A percentile compares a stretch with the other conserved stretches of the same genome.
These are phyloP conservation scores for Silvanus unidentatus DNA, from an alignment of 2,888 invertebrate species.

Conservation along the genomic window DNA sequence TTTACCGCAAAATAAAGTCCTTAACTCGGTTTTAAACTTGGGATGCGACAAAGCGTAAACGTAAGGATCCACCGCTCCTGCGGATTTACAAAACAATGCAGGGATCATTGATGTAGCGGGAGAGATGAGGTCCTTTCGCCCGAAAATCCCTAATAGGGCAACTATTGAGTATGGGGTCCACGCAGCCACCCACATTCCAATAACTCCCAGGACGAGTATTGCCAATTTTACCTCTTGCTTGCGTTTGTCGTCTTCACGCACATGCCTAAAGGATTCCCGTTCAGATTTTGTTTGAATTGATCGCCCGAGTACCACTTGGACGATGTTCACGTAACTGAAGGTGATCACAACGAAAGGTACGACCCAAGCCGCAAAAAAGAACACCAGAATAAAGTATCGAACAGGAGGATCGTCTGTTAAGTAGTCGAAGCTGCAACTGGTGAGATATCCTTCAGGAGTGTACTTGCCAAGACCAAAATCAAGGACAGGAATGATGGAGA, in stretches of 20 bases:
- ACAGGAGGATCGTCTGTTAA: conserved; percentile 58
- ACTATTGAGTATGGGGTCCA: conserved; percentile 81
- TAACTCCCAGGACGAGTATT: conserved; percentile 61
- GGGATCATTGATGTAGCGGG: conserved; percentile 71
- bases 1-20: conserved; percentile 13
- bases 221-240: conserved; percentile 69
- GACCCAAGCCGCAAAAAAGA: conserved; percentile 71
- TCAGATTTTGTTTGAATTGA: conserved; percentile 19
- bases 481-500: conserved; percentile 64
- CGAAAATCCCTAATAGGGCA: conserved; percentile 66
- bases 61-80: conserved; percentile 76
- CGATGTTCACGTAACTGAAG: conserved; percentile 67
- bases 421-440: conserved; percentile 83
- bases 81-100: conserved; percentile 73
- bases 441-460: conserved; percentile 78
- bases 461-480: conserved; percentile 68
- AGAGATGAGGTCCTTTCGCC: conserved; percentile 57
- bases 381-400: conserved; percentile 65
- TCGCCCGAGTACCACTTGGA: conserved; percentile 53
- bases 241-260: conserved; percentile 58
- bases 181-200: conserved; percentile 68
- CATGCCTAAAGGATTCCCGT: conserved; percentile 50
- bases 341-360: conserved; percentile 65
- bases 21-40: conserved; percentile 58
- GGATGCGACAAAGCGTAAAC: conserved; percentile 77